A percentile compares a stretch with the other conserved stretches of the same genome.
Conservation (phyloP, 1,140 invertebrate species). For the Antheraea pernyi region DNA sequence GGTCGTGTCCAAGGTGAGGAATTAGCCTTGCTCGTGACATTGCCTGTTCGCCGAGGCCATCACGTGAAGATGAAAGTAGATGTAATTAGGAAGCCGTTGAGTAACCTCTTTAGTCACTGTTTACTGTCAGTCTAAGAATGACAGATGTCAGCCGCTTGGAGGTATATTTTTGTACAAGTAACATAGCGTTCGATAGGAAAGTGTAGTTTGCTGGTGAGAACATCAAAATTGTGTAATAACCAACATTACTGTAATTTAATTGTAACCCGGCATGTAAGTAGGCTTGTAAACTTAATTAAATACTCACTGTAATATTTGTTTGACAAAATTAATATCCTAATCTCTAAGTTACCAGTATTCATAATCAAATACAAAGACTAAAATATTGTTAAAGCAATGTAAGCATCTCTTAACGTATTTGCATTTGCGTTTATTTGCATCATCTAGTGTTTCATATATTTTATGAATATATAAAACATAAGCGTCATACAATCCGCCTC, state of each 20-base stretch:
- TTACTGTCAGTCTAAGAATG: not conserved
- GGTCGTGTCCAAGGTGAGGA: conserved; percentile 29
- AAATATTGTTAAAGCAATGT: too few species aligned
- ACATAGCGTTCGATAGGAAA: not conserved
- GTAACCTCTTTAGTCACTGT: conserved; percentile 9
- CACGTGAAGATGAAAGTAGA: conserved; percentile 20
- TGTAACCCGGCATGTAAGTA: not conserved
- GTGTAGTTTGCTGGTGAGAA: not conserved
- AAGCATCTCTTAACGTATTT: too few species aligned
- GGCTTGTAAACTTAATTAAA: not conserved
- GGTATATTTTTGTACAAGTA: not conserved
- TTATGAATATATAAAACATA: too few species aligned
- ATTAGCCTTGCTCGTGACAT: conserved; percentile 47
- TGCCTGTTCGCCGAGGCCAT: conserved; percentile 15
- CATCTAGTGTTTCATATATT: too few species aligned
- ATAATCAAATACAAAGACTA: too few species aligned
- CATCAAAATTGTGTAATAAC: not conserved
- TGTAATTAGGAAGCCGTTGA: conserved; percentile 25
- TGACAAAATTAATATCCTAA: too few species aligned
- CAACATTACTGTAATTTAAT: not conserved
- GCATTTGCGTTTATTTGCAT: too few species aligned
- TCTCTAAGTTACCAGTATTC: too few species aligned
- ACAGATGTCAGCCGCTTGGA: not conserved
- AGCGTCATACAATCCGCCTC: too few species aligned
- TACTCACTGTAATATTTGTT: not conserved